Percentiles rank a stretch among this genome's conserved stretches.
Conservation (phyloP, 1,140 invertebrate genomes). For the Drosophila mayri region DNA sequence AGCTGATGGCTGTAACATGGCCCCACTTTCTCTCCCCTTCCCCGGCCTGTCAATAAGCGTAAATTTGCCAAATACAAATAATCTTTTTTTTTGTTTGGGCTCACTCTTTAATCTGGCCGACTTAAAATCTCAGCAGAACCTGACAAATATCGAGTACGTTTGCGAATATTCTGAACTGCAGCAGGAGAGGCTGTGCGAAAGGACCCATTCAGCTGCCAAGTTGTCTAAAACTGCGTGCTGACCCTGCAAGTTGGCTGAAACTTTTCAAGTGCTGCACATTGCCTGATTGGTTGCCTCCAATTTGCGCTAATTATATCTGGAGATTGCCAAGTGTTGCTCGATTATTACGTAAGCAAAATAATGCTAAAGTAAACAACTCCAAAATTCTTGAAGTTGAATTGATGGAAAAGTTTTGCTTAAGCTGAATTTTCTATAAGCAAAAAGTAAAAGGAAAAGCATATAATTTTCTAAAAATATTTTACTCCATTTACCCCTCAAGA, state of each 20-base stretch:
- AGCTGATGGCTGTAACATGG: constrained; percentile 41
- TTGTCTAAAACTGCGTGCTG: constrained; percentile 43
- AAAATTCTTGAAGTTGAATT: no score
- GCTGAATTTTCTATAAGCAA: neutral
- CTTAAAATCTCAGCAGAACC: constrained; percentile 72
- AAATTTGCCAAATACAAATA: constrained; percentile 81
- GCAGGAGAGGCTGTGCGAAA: constrained; percentile 3
- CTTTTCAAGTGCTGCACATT: constrained; percentile 73
- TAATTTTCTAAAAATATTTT: neutral
- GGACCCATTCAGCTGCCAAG: constrained; percentile 60
- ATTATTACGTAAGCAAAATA: neutral
- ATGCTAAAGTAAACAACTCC: neutral
- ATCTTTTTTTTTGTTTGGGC: constrained; percentile 52
- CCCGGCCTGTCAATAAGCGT: constrained; percentile 64
- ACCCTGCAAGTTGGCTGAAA: constrained; percentile 54
- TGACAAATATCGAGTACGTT: constrained; percentile 52
- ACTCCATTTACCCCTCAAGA: neutral
- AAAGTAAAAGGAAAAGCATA: neutral
- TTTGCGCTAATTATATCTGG: constrained; percentile 71
- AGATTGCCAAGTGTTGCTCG: constrained; percentile 17
- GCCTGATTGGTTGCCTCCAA: constrained; percentile 68
- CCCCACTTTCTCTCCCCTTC: neutral
- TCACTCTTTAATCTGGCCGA: constrained; percentile 47
- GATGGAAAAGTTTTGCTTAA: neutral
- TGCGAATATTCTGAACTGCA: constrained; percentile 17